Evolutionary conservation across 2,113 vertebrate genomes (phyloP), one percentile per base, ranked within the genome.

Genomic region (Ginglymostoma cirratum): DNA sequence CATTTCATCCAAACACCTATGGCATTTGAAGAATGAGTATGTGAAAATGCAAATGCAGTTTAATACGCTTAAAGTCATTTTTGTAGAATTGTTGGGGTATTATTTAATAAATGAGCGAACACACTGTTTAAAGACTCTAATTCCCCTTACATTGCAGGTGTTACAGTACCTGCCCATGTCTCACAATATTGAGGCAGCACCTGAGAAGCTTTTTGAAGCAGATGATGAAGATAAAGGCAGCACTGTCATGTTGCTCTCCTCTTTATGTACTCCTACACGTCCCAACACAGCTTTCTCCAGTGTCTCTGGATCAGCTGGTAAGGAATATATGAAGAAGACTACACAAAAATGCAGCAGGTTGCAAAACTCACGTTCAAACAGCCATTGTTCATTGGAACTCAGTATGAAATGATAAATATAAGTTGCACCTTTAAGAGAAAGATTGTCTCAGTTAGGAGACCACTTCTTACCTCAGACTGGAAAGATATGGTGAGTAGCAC

Each of bases 101-200:
- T 45, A 45, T 2, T 3, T 42, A 17, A 15, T 42, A 80, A 80
- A 19, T 21, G 80, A 83, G 45, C 17, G 42, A 38, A 45, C 38
- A 72, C 24, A 72, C 70, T 17, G 52, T 30, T 90, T 30, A 90
- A 90, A 45, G 24, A 6, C 45, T 95, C 12, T 48, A 45, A 52
- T 72, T 34, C 12, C 27, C 24, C 17, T 72, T 70, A 52, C 17
- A 4, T 95, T 96, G 0, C 76, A 98, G 98, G 96, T 97, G 89
- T 96, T 98, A 87, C 97, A 98, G 96, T 97, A 98, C 96, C 92
- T 98, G n/a, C 97, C 97, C 86, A 0, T 97, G 48, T 97, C 97
- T 96, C 97, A 97, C 27, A 96, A 96, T 96, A 97, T 96, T 65
- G 96, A 96, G 95, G 45, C 96, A 83, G 76, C 96, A 83, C 67